A percentile compares a stretch with the other conserved stretches of the same genome.
These are phyloP conservation scores for Marmota monax DNA, from an alignment of 2,113 vertebrate species.

Conservation along the genomic window DNA sequence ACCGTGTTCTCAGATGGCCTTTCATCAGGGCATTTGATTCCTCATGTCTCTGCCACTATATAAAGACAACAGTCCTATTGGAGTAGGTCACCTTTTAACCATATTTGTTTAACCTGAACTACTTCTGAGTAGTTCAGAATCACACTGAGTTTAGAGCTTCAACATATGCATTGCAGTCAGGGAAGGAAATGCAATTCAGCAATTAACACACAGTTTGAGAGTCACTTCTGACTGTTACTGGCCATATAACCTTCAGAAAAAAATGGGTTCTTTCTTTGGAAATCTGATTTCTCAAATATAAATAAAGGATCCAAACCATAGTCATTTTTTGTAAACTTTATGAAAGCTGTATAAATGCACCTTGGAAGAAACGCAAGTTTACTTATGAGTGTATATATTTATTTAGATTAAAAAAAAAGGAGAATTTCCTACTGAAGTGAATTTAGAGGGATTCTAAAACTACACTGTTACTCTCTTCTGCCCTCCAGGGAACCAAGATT, in stretches of 20 bases:
- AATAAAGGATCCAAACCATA: accelerated
- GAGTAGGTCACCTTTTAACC: neutral
- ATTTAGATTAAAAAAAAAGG: neutral
- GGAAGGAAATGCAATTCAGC: neutral
- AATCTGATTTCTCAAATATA: neutral
- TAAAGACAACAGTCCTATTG: neutral
- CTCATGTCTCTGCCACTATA: neutral
- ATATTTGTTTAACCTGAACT: neutral
- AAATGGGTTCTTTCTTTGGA: neutral
- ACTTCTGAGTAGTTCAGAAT: neutral
- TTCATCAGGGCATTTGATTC: neutral
- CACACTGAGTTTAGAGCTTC: accelerated
- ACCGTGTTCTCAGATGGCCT: neutral
- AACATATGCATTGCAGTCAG: neutral
- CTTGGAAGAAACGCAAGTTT: neutral
- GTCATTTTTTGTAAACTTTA: neutral
- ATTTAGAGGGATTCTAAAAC: neutral
- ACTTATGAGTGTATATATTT: neutral
- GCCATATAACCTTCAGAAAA: neutral
- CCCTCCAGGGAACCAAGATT: neutral
- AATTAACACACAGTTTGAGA: neutral
- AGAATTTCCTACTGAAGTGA: neutral
- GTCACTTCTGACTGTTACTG: neutral
- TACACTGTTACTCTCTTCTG: neutral
- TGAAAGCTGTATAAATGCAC: neutral